phyloP scores from a whole-genome alignment of 2,113 vertebrate species.

The Colossoma macropomum region DNA sequence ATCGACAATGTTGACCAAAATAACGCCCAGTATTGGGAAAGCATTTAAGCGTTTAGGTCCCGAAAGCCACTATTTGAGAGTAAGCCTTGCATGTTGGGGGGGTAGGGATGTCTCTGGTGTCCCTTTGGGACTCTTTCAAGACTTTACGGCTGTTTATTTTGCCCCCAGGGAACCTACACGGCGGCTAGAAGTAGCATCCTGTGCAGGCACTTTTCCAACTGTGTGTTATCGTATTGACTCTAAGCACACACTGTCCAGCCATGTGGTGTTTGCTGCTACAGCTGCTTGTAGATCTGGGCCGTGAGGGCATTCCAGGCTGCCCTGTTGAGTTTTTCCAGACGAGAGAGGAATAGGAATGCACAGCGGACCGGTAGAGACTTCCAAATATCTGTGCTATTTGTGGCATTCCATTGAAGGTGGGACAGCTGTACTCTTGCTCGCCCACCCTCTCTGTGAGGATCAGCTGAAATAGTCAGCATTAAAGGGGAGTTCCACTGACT shows the following conservation, averaged over 20 bases:
- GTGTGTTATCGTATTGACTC: constrained; percentile 6
- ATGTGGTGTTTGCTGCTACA: neutral
- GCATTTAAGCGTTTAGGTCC: neutral
- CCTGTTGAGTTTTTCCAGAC: neutral
- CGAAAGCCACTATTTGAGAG: neutral
- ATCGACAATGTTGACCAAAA: neutral
- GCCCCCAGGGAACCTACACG: neutral
- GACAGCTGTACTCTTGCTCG: constrained; percentile 43
- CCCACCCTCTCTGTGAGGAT: neutral
- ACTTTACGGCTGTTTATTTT: constrained; percentile 44
- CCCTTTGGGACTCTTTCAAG: constrained; percentile 23
- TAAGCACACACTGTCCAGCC: neutral
- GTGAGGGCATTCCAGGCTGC: constrained; percentile 44
- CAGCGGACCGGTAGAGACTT: constrained; percentile 11
- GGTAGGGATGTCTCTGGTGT: neutral
- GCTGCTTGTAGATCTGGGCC: constrained; percentile 18
- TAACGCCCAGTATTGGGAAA: neutral
- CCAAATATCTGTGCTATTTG: constrained; percentile 37
- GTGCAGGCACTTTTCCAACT: constrained; percentile 8
- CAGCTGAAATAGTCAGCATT: neutral
- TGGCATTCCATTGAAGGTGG: constrained; percentile 37
- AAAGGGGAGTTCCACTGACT: neutral
- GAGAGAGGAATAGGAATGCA: constrained; percentile 1
- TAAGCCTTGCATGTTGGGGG: neutral
- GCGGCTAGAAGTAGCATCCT: constrained; percentile 14